Evolutionary conservation across 2,888 invertebrate genomes (phyloP).

Genomic region (Xestia sexstrigata): DNA sequence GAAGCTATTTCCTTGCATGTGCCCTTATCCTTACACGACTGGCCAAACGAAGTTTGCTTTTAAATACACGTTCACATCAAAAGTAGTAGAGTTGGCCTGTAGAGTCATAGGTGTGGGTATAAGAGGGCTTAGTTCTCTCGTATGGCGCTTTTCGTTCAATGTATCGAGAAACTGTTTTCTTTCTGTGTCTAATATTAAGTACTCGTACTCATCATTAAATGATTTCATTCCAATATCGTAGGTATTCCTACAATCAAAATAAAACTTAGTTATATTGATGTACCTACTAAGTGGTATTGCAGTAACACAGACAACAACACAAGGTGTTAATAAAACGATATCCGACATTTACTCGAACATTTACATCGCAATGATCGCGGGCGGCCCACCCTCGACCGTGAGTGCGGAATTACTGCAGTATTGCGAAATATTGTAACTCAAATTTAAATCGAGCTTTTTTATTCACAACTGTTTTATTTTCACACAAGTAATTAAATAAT

Average conservation of each 20-base stretch:
- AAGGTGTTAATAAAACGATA: slow-evolving; percentile 3
- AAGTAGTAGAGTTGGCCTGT: neutral
- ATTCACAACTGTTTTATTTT: neutral
- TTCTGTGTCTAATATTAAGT: neutral
- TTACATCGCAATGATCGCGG: neutral
- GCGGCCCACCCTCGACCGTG: slow-evolving; percentile 6
- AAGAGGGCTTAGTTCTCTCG: neutral
- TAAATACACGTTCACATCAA: neutral
- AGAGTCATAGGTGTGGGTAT: neutral
- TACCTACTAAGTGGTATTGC: neutral
- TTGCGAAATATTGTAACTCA: slow-evolving; percentile 3
- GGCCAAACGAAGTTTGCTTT: neutral
- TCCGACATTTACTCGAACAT: slow-evolving; percentile 9
- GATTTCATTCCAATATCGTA: too few species aligned
- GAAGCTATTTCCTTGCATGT: neutral
- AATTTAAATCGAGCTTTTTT: slow-evolving; percentile 1
- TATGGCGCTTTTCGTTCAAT: neutral
- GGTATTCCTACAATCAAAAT: neutral
- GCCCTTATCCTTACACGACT: neutral
- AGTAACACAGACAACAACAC: neutral
- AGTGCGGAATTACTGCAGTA: neutral
- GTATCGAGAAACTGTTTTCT: neutral
- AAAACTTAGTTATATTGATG: neutral
- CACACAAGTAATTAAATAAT: neutral
- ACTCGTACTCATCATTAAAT: too few species aligned